Conservation (phyloP, 1,140 invertebrate genomes). For the Magallana gigas region DNA sequence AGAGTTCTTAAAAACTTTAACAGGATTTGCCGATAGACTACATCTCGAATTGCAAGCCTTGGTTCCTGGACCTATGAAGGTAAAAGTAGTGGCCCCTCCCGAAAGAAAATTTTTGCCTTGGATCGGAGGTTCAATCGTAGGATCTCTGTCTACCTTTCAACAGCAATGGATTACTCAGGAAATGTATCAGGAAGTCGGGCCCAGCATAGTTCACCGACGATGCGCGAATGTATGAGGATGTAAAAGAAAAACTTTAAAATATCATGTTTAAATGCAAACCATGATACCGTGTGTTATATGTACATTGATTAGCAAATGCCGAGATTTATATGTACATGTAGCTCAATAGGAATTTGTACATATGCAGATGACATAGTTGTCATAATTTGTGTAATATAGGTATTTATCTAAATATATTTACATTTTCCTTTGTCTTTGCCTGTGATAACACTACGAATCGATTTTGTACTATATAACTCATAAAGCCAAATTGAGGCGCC, state of each 20-base stretch:
- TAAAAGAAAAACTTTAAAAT: neutral
- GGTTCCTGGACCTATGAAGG: constrained; percentile 65
- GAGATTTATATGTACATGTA: too few species aligned
- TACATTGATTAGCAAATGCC: too few species aligned
- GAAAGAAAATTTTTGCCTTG: constrained; percentile 71
- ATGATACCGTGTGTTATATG: too few species aligned
- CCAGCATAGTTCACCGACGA: constrained; percentile 92
- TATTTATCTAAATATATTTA: too few species aligned
- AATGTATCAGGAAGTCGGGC: constrained; percentile 94
- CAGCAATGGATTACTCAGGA: constrained; percentile 80
- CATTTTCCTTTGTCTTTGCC: too few species aligned
- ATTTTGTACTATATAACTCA: too few species aligned
- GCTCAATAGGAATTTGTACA: too few species aligned
- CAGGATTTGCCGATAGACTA: constrained; percentile 46
- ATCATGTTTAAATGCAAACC: too few species aligned
- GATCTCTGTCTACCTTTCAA: constrained; percentile 83
- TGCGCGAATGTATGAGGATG: constrained; percentile 78
- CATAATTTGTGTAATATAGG: too few species aligned
- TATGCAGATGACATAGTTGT: too few species aligned
- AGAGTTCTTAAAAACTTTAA: neutral
- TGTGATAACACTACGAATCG: too few species aligned
- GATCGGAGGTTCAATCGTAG: constrained; percentile 82
- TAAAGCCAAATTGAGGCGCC: too few species aligned
- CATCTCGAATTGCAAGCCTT: constrained; percentile 11
- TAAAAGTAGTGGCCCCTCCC: constrained; percentile 86